Evolutionary conservation across 1,140 invertebrate species (phyloP), one percentile per base, ranked within the genome.

Genomic region (Drosophila tristis): DNA sequence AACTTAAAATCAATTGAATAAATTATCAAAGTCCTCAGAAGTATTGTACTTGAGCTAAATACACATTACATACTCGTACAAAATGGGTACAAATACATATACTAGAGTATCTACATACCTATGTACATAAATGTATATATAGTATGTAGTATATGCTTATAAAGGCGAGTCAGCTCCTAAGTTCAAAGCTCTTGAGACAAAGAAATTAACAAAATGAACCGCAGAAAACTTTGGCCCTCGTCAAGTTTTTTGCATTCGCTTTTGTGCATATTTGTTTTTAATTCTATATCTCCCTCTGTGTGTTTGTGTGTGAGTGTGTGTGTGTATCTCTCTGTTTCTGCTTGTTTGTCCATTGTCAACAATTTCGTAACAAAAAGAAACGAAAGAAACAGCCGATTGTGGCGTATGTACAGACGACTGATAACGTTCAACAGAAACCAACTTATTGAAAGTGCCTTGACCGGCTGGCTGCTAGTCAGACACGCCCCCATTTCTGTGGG

Each of bases 331-430:
- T 54, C 20, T 59, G 61, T 77, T 47, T 70, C 39, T 65, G 55
- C 54, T 79, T 78, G 62, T 68, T 79, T 80, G 60, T 56, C 50
- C 44, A 62, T 66, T 58, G 63, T 77, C 78, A 81, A 65, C 60
- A 77, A 49, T 85, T 85, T 85, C 78, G 78, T 87, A 85, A 87
- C 82, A 86, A 82, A 86, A 72, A 78, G 51, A 86, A 71, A 74
- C 49, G 26, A 65, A 66, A 56, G 45, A 56, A 71, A 51, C 51
- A 39, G 39, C 31, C 74, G 26, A 64, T 57, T 48, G 16, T 9
- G 39, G 23, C 20, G 9, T n/a, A 53, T 26, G 26, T 39, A 39
- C 35, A 5, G 35, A 39, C 35, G 31, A 15, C 66, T 75, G 80
- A 84, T 85, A 85, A 72, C 43, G 71, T 39, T 39, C 35, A 13